A percentile compares a stretch with the other conserved stretches of the same genome.
These are phyloP conservation scores for Hyles vespertilio DNA, from an alignment of 1,140 invertebrate genomes.

Conservation along the genomic window DNA sequence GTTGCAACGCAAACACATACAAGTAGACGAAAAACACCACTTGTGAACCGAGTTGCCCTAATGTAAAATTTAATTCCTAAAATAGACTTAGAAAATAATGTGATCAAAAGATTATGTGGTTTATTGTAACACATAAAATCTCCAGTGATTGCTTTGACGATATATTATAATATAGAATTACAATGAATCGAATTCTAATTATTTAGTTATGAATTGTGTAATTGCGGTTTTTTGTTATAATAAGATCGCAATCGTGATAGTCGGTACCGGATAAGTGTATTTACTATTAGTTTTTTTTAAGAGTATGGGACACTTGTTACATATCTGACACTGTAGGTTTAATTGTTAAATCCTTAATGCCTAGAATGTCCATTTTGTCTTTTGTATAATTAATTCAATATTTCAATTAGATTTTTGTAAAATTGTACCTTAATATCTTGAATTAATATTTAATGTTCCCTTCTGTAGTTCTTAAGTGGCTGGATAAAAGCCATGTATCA, in stretches of 20 bases:
- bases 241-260: constrained; percentile 41
- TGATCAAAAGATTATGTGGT: constrained; percentile 23
- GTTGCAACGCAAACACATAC: constrained; percentile 54
- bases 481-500: constrained; percentile 22
- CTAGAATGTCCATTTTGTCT: too few species aligned
- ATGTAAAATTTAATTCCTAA: constrained; percentile 31
- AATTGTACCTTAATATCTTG: not conserved
- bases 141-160: constrained; percentile 31
- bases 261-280: constrained; percentile 68
- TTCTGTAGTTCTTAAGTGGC: constrained; percentile 11
- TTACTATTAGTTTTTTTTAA: constrained; percentile 40
- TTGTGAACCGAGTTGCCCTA: constrained; percentile 76
- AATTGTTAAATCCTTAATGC: too few species aligned
- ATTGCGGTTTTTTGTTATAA: constrained; percentile 31
- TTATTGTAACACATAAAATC: constrained; percentile 1
- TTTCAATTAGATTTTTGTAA: not conserved
- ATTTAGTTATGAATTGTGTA: constrained; percentile 39
- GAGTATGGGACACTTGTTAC: constrained; percentile 64
- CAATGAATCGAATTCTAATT: constrained; percentile 28
- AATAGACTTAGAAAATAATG: constrained; percentile 15
- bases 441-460: constrained; percentile 3
- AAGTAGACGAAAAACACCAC: constrained; percentile 77
- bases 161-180: constrained; percentile 17
- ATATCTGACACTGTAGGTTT: constrained; percentile 62
- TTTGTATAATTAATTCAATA: too few species aligned